Evolutionary conservation across 2,888 invertebrate species (phyloP), one percentile per base, ranked within the genome.

Genomic region (Hypena proboscidalis): DNA sequence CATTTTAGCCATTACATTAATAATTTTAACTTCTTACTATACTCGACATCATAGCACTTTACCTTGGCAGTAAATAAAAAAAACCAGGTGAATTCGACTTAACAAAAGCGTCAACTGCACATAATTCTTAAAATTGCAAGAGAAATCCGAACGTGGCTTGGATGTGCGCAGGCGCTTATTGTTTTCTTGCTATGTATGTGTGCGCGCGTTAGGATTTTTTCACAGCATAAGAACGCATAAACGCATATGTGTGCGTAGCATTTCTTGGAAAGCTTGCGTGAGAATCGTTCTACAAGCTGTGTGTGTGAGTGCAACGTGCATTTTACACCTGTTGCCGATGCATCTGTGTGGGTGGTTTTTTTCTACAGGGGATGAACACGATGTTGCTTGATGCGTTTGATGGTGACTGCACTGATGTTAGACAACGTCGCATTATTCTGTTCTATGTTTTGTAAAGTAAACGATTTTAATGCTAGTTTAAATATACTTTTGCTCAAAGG

Each of bases 361-460:
- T 61, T 54, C 32, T 55, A 50, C 67, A 57, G 58, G 62, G 73
- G 70, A 72, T 74, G 76, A 70, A 74, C 80, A 85, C 86, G 84
- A 74, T 83, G 86, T 84, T 86, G 85, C 83, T 83, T 80, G 82
- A 81, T 84, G 80, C 77, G 81, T 84, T 78, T 85, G n/a, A n/a
- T 83, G 69, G 67, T n/a, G n/a, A n/a, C n/a, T 76, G 72, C 71
- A 67, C 70, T 67, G 62, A 62, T 62, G 86, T 85, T 85, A 85
- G 87, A 87, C 89, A 88, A 88, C 89, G 85, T 83, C 87, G 86
- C 86, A 67, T 70, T 79, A 81, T 82, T 83, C 58, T 41, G 51
- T 19, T 58, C 55, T 49, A 42, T 40, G 35, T 29, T 21, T 31
- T 29, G 20, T 25, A 10, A 9, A 1, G 8, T 5, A 33, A 23